A percentile compares a stretch with the other conserved stretches of the same genome.
phyloP scores from a whole-genome alignment of 2,113 vertebrate genomes.

The Martes martes region DNA sequence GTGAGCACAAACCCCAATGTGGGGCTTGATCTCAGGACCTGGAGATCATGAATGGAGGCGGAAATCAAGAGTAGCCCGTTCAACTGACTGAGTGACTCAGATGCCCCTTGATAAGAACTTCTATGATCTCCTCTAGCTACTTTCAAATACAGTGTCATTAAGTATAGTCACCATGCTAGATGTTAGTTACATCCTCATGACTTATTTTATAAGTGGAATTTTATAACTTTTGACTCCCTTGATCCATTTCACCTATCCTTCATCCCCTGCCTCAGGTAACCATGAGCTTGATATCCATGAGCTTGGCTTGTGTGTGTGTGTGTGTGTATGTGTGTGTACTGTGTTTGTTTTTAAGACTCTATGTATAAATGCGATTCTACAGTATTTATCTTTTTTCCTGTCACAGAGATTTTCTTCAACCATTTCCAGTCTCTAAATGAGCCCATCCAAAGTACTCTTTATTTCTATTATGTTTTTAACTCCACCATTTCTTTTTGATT shows the following conservation, averaged over 20 bases:
- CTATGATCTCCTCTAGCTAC: background rate
- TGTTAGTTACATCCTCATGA: background rate
- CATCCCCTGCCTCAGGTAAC: background rate
- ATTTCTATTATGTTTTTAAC: background rate
- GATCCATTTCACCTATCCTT: background rate
- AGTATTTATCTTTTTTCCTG: background rate
- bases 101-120: background rate
- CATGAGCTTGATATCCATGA: background rate
- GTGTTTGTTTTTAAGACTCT: background rate
- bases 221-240: background rate
- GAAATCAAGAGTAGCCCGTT: background rate
- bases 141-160: background rate
- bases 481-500: background rate
- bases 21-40: background rate
- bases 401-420: background rate
- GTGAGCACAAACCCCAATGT: background rate
- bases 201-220: background rate
- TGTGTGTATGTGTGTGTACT: background rate
- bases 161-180: background rate
- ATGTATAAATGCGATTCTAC: background rate
- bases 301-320: background rate
- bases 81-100: background rate
- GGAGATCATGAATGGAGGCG: background rate
- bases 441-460: background rate
- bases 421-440: background rate